Evolutionary conservation across 2,888 invertebrate genomes (phyloP).

Genomic region (Pristionchus maxplancki): DNA sequence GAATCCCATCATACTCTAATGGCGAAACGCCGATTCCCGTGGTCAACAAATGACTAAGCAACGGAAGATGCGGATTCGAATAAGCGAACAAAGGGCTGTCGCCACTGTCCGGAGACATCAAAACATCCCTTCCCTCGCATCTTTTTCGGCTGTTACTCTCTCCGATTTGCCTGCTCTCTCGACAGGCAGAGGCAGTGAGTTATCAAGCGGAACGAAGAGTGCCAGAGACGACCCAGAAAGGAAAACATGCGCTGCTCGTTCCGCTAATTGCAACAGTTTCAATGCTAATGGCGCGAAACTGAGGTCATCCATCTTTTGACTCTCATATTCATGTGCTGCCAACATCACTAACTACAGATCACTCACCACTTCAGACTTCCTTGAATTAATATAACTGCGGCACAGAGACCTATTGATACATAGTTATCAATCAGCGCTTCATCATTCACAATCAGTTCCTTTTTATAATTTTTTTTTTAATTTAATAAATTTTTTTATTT

Average conservation of each 20-base stretch:
- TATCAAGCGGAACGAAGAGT: not conserved
- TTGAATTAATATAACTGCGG: too few species aligned
- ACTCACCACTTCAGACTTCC: too few species aligned
- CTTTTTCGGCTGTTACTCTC: not conserved
- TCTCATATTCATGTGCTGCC: not conserved
- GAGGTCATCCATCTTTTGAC: not conserved
- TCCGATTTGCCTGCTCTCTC: not conserved
- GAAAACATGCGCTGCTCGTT: not conserved
- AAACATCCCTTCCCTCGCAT: not conserved
- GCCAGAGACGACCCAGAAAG: not conserved
- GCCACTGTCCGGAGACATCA: not conserved
- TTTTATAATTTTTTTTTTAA: too few species aligned
- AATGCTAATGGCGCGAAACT: slow-evolving; percentile 9
- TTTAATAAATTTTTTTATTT: too few species aligned
- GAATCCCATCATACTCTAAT: not conserved
- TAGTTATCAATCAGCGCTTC: too few species aligned
- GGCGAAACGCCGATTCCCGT: not conserved
- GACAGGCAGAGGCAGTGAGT: not conserved
- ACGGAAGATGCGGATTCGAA: not conserved
- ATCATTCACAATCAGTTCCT: not conserved
- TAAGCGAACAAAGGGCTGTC: not conserved
- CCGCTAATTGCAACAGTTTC: slow-evolving; percentile 1
- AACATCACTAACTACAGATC: too few species aligned
- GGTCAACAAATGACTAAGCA: not conserved
- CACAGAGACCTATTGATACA: too few species aligned